These are phyloP conservation scores for Lepisosteus oculatus DNA, from an alignment of 2,113 vertebrate species.

Conservation along the genomic window DNA sequence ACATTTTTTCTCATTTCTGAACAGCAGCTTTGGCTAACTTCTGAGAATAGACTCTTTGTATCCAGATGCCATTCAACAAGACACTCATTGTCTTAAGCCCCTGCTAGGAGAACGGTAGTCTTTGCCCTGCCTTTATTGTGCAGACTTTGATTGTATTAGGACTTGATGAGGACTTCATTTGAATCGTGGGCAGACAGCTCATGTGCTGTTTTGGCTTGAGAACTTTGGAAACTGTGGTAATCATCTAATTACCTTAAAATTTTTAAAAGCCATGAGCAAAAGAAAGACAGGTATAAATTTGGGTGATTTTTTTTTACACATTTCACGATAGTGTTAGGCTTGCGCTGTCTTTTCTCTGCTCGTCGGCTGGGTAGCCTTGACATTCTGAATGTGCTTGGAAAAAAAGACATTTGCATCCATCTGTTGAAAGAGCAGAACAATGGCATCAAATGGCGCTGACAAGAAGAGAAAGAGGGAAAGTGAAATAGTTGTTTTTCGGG, in stretches of 20 bases:
- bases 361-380: background rate
- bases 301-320: no score
- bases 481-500: background rate
- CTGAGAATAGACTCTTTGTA: slow-evolving; percentile 78
- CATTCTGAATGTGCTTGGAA: background rate
- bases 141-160: slow-evolving; percentile 55
- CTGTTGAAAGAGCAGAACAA: background rate
- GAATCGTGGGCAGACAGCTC: slow-evolving; percentile 52
- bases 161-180: slow-evolving; percentile 58
- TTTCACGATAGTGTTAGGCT: background rate
- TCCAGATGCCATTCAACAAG: slow-evolving; percentile 63
- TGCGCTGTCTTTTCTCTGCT: background rate
- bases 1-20: slow-evolving; percentile 50
- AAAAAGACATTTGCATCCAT: background rate
- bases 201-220: slow-evolving; percentile 29
- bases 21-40: slow-evolving; percentile 72
- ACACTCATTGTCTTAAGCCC: slow-evolving; percentile 65
- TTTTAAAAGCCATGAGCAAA: no score
- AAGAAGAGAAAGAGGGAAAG: background rate
- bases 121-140: slow-evolving; percentile 61
- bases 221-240: slow-evolving; percentile 16
- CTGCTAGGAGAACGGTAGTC: slow-evolving; percentile 55
- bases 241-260: slow-evolving; percentile 28
- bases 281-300: no score
- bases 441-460: background rate